Percentiles rank a stretch among this genome's conserved stretches.
Conservation (phyloP, 2,888 invertebrate genomes). For the Drosophila paramelanica region DNA sequence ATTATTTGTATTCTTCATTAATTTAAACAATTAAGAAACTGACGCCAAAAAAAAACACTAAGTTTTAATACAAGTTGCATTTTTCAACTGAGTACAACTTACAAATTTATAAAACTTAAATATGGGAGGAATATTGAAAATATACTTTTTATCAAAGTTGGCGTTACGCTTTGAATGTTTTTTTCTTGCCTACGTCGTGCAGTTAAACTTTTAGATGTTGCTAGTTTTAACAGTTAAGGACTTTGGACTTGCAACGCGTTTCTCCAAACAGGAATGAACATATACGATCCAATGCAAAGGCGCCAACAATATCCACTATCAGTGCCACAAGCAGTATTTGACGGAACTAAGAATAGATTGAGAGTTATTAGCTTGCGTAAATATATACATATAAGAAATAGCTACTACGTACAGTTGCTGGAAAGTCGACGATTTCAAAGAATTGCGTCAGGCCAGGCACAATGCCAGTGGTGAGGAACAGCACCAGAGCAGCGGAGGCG, state of each 20-base stretch:
- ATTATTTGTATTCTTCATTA: constrained; percentile 12
- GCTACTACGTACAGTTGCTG: constrained; percentile 90
- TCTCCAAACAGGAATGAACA: constrained; percentile 95
- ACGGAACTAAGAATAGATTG: constrained; percentile 90
- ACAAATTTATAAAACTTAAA: constrained; percentile 18
- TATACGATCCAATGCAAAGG: constrained; percentile 93
- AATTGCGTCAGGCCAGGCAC: constrained; percentile 94
- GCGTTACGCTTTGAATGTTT: constrained; percentile 6
- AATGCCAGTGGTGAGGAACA: constrained; percentile 93
- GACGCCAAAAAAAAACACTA: constrained; percentile 34
- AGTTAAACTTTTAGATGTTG: background rate
- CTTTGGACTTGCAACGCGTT: constrained; percentile 86
- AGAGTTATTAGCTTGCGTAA: constrained; percentile 38
- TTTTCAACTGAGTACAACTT: constrained; percentile 7
- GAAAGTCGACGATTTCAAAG: constrained; percentile 98
- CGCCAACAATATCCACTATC: constrained; percentile 93
- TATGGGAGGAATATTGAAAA: constrained; percentile 2
- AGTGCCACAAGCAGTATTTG: constrained; percentile 92
- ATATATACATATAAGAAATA: background rate
- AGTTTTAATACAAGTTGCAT: constrained; percentile 37
- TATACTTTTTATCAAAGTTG: constrained; percentile 1
- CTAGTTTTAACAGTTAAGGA: constrained; percentile 63
- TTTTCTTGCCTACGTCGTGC: constrained; percentile 19
- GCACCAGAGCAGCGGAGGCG: constrained; percentile 92
- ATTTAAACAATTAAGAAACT: constrained; percentile 59